These are phyloP conservation scores for Crocodylus rhombifer DNA, from an alignment of 2,797 vertebrate genomes.

Conservation along the genomic window DNA sequence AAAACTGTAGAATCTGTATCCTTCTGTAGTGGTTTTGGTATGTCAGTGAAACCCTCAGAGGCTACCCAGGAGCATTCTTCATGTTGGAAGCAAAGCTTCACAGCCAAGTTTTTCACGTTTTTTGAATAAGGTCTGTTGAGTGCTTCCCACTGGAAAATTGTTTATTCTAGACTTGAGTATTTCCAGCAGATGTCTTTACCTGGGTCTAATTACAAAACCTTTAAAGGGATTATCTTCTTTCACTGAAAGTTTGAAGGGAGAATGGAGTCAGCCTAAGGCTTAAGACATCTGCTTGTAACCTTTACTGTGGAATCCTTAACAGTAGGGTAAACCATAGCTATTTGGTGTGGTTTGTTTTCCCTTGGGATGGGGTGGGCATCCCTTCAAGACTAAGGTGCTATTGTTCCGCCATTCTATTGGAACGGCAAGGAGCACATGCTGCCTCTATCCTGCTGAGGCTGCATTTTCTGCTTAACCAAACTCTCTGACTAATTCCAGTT, in stretches of 20 bases:
- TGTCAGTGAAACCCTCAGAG: background rate
- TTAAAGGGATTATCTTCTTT: background rate
- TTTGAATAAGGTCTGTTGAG: background rate
- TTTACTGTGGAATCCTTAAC: background rate
- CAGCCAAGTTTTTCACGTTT: background rate
- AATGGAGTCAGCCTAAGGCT: background rate
- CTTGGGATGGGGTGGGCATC: background rate
- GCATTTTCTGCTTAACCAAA: background rate
- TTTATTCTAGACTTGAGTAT: background rate
- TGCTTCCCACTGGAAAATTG: background rate
- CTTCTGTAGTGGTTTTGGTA: background rate
- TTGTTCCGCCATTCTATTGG: background rate
- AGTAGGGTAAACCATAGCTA: background rate
- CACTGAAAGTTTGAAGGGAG: background rate
- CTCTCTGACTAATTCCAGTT: background rate
- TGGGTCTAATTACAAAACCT: background rate
- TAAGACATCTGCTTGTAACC: background rate
- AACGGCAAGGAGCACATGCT: accelerated
- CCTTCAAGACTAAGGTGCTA: accelerated
- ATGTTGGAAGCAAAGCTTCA: background rate
- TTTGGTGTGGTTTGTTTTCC: background rate
- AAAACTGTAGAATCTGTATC: no score
- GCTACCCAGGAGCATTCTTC: background rate
- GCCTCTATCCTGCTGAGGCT: background rate
- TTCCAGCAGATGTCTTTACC: background rate